Evolutionary conservation across 2,113 vertebrate genomes (phyloP).

Genomic region (Dipodomys merriami): DNA sequence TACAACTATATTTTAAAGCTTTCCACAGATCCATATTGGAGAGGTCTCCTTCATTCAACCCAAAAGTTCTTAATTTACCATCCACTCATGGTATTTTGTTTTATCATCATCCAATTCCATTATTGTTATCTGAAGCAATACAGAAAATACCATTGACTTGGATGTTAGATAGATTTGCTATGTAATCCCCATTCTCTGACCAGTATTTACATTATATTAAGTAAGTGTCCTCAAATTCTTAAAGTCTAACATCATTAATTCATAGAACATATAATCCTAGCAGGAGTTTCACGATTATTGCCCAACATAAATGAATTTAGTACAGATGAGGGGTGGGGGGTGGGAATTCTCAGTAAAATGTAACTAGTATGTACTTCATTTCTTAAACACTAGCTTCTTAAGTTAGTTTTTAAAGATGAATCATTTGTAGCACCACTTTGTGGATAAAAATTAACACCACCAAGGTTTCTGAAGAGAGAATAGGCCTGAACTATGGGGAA

Average conservation of each 20-base stretch:
- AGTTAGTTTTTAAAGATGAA: neutral
- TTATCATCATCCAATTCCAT: neutral
- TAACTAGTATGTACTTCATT: neutral
- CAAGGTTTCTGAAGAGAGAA: neutral
- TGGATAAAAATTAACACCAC: neutral
- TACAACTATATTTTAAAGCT: neutral
- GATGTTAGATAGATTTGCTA: neutral
- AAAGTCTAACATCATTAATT: neutral
- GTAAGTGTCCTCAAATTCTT: neutral
- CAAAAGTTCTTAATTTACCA: neutral
- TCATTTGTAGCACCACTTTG: neutral
- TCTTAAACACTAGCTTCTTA: neutral
- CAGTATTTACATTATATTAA: neutral
- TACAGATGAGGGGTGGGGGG: neutral
- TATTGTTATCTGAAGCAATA: neutral
- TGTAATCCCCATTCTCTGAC: neutral
- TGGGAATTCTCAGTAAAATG: neutral
- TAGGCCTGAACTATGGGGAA: neutral
- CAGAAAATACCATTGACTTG: neutral
- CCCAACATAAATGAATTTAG: neutral
- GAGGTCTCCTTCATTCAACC: neutral
- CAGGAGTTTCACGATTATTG: neutral
- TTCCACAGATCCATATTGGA: neutral
- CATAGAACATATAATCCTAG: neutral
- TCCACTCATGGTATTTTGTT: neutral